A percentile compares a stretch with the other conserved stretches of the same genome.
Evolutionary conservation across 2,797 vertebrate species (phyloP).

Genomic region (Lithobates pipiens): DNA sequence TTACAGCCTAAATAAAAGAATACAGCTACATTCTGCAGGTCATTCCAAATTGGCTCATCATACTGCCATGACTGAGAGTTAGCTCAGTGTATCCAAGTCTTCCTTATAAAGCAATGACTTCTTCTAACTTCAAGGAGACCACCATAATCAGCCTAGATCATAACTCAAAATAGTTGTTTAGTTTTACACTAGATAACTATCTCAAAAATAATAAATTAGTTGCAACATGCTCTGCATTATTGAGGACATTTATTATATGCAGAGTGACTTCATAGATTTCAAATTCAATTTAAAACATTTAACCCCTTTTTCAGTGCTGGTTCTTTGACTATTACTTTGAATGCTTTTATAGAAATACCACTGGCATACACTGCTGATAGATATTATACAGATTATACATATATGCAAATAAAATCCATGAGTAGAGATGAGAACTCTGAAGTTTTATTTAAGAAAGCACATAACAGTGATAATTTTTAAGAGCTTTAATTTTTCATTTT

Average conservation of each 20-base stretch:
- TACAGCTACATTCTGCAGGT: constrained; percentile 11
- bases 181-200: constrained; percentile 36
- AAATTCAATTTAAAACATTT: background rate
- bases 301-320: background rate
- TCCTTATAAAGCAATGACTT: constrained; percentile 56
- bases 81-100: constrained; percentile 23
- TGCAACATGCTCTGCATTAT: background rate
- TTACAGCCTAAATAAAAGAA: constrained; percentile 35
- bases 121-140: constrained; percentile 2
- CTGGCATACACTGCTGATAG: too few species aligned
- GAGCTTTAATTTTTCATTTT: too few species aligned
- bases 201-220: constrained; percentile 27
- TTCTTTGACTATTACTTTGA: background rate
- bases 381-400: too few species aligned
- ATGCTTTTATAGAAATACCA: background rate
- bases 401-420: too few species aligned
- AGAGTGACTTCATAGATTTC: background rate
- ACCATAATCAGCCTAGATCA: constrained; percentile 13
- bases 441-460: too few species aligned
- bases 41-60: constrained; percentile 53
- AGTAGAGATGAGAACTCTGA: too few species aligned
- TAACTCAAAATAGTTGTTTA: constrained; percentile 6
- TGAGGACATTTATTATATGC: background rate
- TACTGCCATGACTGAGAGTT: constrained; percentile 34
- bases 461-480: too few species aligned